Evolutionary conservation across 1,140 invertebrate genomes (phyloP), one percentile per base, ranked within the genome.

Genomic region (Meloidogyne hapla): DNA sequence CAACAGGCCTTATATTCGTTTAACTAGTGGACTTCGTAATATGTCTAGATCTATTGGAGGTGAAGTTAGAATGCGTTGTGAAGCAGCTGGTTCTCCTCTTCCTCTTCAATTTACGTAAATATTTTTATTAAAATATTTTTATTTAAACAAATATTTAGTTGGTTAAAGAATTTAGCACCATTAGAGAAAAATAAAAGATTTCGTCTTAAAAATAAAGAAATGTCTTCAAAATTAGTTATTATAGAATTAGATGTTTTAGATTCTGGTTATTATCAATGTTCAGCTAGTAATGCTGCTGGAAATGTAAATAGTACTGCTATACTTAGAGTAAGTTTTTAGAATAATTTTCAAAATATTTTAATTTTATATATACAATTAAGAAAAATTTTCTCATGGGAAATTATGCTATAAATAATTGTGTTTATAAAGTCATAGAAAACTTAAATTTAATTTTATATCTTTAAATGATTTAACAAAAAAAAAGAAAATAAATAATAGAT

Each of bases 161-260:
- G 85, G 85, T 56, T 86, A 25, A 86, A 86, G 71, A 86, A 87
- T 73, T 71, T 84, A 28, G 85, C 84, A 1, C 85, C 85, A 4
- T 56, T 86, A 48, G 85, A 86, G 62, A 86, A 87, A 70, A 80
- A 79, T 67, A 61, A 75, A 28, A 64, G 81, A 68, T 72, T 81
- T 6, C 74, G 76, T 18, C 75, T 86, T 38, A 75, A 83, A 63
- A 80, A 83, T 67, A 74, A 79, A 38, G 85, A 86, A 66, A 83
- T 76, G 65, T 83, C 68, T n/a, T 86, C 84, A 6, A 85, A 86
- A 28, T 69, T 86, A 18, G 78, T 83, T 23, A 87, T 86, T 23
- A 73, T 71, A 28, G 78, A 87, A n/a, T 64, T 86, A n/a, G 85
- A 86, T 71, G 85, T 86, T 0, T 75, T 86, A 13, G 85, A 86